phyloP scores from a whole-genome alignment of 2,888 invertebrate genomes.

The Microdon myrmicae region DNA sequence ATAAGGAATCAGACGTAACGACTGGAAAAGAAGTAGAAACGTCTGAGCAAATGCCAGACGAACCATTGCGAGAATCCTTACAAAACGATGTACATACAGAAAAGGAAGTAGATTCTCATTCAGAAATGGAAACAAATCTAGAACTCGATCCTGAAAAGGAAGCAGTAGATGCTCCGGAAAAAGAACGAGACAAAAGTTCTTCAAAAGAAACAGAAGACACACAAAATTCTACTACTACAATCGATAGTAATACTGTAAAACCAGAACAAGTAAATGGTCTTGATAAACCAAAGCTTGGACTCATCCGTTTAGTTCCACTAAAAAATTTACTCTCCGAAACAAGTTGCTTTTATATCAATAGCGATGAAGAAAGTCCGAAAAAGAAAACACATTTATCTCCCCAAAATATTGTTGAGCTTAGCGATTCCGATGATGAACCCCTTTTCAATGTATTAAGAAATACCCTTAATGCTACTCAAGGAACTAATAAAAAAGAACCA shows the following conservation, averaged over 20 bases:
- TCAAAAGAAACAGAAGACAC: background rate
- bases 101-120: background rate
- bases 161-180: background rate
- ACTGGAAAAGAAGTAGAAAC: background rate
- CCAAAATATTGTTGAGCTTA: constrained; percentile 21
- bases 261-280: background rate
- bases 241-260: background rate
- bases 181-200: background rate
- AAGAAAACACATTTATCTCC: too few species aligned
- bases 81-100: background rate
- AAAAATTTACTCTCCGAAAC: constrained; percentile 28
- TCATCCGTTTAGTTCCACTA: constrained; percentile 34
- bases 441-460: background rate
- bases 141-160: constrained; percentile 1
- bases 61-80: too few species aligned
- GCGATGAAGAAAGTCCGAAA: too few species aligned
- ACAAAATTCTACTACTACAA: background rate
- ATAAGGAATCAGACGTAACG: too few species aligned
- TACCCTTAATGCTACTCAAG: too few species aligned
- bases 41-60: background rate
- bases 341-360: too few species aligned
- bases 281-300: constrained; percentile 6
- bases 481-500: constrained; percentile 6
- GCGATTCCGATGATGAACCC: constrained; percentile 25
- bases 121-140: background rate